A percentile compares a stretch with the other conserved stretches of the same genome.
phyloP scores from a whole-genome alignment of 2,888 invertebrate genomes.

The Electrophaes corylata region DNA sequence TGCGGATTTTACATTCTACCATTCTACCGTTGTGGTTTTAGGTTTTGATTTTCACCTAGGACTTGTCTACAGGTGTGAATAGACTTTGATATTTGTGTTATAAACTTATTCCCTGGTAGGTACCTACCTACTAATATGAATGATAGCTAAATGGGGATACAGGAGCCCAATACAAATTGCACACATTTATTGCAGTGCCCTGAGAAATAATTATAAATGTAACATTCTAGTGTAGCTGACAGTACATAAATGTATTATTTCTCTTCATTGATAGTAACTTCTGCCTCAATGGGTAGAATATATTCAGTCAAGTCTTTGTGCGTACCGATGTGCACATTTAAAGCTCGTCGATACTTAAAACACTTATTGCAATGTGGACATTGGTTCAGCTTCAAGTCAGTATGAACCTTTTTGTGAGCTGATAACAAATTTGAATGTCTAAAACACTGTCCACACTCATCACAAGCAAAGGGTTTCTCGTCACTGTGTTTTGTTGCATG shows the following conservation, averaged over 20 bases:
- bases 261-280: conserved; percentile 9
- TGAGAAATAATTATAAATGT: too few species aligned
- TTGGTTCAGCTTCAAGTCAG: conserved; percentile 3
- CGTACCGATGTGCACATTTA: conserved; percentile 13
- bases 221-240: too few species aligned
- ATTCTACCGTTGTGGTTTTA: too few species aligned
- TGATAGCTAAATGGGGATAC: too few species aligned
- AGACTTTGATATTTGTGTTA: too few species aligned
- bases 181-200: too few species aligned
- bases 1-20: too few species aligned
- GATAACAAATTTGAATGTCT: conserved; percentile 9
- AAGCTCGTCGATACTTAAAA: conserved; percentile 11
- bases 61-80: too few species aligned
- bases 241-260: not conserved
- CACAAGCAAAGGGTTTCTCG: conserved; percentile 10
- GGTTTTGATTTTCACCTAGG: too few species aligned
- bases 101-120: too few species aligned
- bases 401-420: conserved; percentile 15
- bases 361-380: conserved; percentile 11
- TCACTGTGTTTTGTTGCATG: conserved; percentile 7
- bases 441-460: conserved; percentile 3
- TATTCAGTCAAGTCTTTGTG: conserved; percentile 10
- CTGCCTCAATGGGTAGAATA: conserved; percentile 4
- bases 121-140: too few species aligned
- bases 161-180: too few species aligned